Conservation (phyloP, 2,888 invertebrate genomes). For the Caenorhabditis panamensis region DNA sequence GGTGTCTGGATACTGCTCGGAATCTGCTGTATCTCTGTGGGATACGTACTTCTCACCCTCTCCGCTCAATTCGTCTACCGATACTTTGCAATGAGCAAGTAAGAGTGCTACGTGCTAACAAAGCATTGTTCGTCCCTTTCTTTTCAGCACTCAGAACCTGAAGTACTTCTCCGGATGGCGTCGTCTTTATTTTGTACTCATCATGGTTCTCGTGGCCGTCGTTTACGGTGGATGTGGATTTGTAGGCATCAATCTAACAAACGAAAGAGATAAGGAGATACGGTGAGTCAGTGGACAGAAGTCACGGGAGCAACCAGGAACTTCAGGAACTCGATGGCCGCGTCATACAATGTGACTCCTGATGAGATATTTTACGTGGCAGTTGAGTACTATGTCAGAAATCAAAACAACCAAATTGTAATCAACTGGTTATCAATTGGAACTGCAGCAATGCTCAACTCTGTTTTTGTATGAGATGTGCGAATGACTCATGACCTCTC, state of each 20-base stretch:
- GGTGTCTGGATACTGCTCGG: constrained; percentile 32
- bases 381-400: constrained; percentile 35
- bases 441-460: constrained; percentile 11
- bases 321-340: constrained; percentile 30
- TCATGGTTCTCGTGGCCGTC: constrained; percentile 26
- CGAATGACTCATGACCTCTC: not conserved
- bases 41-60: constrained; percentile 28
- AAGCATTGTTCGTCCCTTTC: not conserved
- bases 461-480: constrained; percentile 15
- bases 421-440: constrained; percentile 34
- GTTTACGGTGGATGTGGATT: constrained; percentile 31
- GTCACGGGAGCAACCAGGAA: not conserved
- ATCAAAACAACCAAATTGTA: constrained; percentile 16
- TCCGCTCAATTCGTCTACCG: constrained; percentile 34
- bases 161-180: constrained; percentile 45
- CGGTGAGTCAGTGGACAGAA: constrained; percentile 14
- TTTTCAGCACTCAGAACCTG: constrained; percentile 23
- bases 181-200: constrained; percentile 42
- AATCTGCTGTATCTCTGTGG: constrained; percentile 38
- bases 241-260: constrained; percentile 40
- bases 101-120: not conserved
- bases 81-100: constrained; percentile 39
- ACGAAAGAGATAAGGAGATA: constrained; percentile 26
- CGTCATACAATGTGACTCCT: constrained; percentile 24
- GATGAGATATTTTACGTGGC: constrained; percentile 32